Percentiles rank a stretch among this genome's conserved stretches.
These are phyloP conservation scores for Brachirus orientalis DNA, from an alignment of 2,113 vertebrate species.

Conservation along the genomic window DNA sequence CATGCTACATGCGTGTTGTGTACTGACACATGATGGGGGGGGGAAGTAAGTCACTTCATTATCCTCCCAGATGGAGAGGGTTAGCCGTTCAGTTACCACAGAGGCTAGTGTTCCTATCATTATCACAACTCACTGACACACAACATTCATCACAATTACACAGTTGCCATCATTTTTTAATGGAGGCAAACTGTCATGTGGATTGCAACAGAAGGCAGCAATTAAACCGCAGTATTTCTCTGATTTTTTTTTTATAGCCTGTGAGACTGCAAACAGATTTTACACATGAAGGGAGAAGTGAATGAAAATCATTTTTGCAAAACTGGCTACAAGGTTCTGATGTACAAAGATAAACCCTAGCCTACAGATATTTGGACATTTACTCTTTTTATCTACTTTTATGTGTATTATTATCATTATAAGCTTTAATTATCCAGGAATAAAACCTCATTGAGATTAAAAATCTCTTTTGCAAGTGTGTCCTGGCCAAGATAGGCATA, in stretches of 20 bases:
- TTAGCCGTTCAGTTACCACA: slow-evolving; percentile 27
- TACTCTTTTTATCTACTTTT: too few species aligned
- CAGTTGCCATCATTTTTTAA: slow-evolving; percentile 33
- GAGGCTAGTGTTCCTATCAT: slow-evolving; percentile 11
- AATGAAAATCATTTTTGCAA: too few species aligned
- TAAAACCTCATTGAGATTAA: too few species aligned
- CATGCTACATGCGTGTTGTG: not conserved
- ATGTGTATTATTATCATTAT: too few species aligned
- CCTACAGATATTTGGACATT: too few species aligned
- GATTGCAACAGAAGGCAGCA: slow-evolving; percentile 19
- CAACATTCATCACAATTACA: slow-evolving; percentile 52
- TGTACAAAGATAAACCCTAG: too few species aligned
- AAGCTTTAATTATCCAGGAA: too few species aligned
- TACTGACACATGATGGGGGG: not conserved
- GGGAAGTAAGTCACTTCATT: slow-evolving; percentile 46
- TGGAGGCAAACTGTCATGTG: not conserved
- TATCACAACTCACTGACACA: slow-evolving; percentile 18
- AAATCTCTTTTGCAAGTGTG: too few species aligned
- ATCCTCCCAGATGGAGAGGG: slow-evolving; percentile 11
- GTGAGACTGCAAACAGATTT: not conserved
- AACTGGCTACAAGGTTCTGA: not conserved
- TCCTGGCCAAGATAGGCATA: too few species aligned
- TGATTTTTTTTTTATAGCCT: not conserved
- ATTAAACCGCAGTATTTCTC: slow-evolving; percentile 28
- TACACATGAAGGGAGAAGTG: not conserved